These are phyloP conservation scores for Chrysolina americana DNA, from an alignment of 2,888 invertebrate species.

Conservation along the genomic window DNA sequence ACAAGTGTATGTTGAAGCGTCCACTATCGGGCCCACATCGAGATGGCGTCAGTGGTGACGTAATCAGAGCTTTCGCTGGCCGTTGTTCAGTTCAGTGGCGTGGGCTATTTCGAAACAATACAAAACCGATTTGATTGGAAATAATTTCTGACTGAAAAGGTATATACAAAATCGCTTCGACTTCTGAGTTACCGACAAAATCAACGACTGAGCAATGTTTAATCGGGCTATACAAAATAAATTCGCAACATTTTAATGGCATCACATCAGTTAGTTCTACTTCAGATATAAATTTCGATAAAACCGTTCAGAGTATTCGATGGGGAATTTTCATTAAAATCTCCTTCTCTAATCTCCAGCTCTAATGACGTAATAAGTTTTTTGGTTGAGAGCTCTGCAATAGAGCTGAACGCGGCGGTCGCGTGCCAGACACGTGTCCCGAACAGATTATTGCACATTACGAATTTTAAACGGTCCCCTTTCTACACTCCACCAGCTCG, in stretches of 20 bases:
- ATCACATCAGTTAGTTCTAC: slow-evolving; percentile 2
- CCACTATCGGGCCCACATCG: too few relatives aligned
- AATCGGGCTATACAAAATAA: too few relatives aligned
- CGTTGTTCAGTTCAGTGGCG: too few relatives aligned
- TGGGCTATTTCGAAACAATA: too few relatives aligned
- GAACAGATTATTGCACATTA: slow-evolving; percentile 64
- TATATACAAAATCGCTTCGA: too few relatives aligned
- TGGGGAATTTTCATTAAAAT: slow-evolving; percentile 46
- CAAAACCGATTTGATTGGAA: too few relatives aligned
- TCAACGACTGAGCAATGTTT: too few relatives aligned
- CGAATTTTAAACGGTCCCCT: slow-evolving; percentile 51
- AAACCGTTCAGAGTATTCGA: slow-evolving; percentile 15
- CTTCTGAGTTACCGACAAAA: too few relatives aligned
- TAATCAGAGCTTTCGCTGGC: too few relatives aligned
- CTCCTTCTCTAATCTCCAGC: slow-evolving; percentile 53
- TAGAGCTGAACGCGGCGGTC: slow-evolving; percentile 52
- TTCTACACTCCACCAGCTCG: slow-evolving; percentile 7
- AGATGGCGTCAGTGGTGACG: too few relatives aligned
- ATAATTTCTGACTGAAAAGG: too few relatives aligned
- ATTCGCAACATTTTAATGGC: background rate
- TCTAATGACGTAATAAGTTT: slow-evolving; percentile 62
- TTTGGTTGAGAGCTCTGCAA: slow-evolving; percentile 59
- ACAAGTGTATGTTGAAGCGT: too few relatives aligned
- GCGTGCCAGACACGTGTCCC: slow-evolving; percentile 61
- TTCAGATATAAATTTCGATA: slow-evolving; percentile 22